These are phyloP conservation scores for Ennomos quercinarius DNA, from an alignment of 2,888 invertebrate genomes.

Conservation along the genomic window DNA sequence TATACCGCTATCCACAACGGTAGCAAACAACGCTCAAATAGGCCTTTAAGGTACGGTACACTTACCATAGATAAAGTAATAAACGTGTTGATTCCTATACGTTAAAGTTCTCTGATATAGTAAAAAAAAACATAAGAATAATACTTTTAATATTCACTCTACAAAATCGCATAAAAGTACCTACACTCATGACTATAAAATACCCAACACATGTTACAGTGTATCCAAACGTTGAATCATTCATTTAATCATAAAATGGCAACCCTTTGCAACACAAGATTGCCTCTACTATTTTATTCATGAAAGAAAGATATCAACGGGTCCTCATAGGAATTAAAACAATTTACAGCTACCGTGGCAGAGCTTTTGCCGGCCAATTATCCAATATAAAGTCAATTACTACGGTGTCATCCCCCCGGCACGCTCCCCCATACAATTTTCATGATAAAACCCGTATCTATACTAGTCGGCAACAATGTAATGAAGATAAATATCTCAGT, in stretches of 20 bases:
- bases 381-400: constrained; percentile 77
- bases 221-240: constrained; percentile 11
- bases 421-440: constrained; percentile 69
- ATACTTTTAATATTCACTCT: too few species aligned
- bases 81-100: too few species aligned
- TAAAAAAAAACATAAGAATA: too few species aligned
- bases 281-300: constrained; percentile 42
- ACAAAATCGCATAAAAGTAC: too few species aligned
- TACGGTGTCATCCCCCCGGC: constrained; percentile 64
- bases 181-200: too few species aligned
- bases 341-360: constrained; percentile 55
- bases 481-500: constrained; percentile 82
- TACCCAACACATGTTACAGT: too few species aligned
- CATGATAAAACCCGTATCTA: constrained; percentile 79
- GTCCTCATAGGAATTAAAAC: constrained; percentile 62
- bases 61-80: too few species aligned
- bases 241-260: constrained; percentile 22
- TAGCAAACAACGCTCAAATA: too few species aligned
- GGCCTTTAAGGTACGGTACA: too few species aligned
- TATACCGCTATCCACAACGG: too few species aligned
- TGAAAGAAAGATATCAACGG: constrained; percentile 47
- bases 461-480: constrained; percentile 69
- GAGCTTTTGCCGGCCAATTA: constrained; percentile 75
- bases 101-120: too few species aligned
- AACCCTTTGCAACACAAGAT: constrained; percentile 35